Evolutionary conservation across 1,140 invertebrate species (phyloP).

Genomic region (Drosophila virilis): DNA sequence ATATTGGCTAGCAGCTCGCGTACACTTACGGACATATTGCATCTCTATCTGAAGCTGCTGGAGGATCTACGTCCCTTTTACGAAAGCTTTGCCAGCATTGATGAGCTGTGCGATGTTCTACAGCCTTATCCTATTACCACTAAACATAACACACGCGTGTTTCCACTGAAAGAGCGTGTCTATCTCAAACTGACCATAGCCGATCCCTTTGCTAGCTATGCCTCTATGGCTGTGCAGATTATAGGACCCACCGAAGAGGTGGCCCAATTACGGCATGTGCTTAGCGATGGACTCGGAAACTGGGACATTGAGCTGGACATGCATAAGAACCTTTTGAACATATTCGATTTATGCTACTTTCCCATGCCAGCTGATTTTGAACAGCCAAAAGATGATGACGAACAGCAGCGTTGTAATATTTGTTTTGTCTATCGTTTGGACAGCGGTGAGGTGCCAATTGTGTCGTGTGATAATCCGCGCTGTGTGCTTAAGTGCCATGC

Average conservation of each 20-base stretch:
- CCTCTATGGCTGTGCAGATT: slow-evolving; percentile 67
- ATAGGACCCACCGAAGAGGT: slow-evolving; percentile 77
- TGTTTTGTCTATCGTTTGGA: slow-evolving; percentile 75
- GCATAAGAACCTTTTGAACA: slow-evolving; percentile 77
- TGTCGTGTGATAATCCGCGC: slow-evolving; percentile 74
- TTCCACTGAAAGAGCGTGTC: slow-evolving; percentile 65
- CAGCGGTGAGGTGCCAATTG: slow-evolving; percentile 66
- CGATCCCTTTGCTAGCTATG: slow-evolving; percentile 65
- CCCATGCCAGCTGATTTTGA: slow-evolving; percentile 63
- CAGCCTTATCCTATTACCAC: slow-evolving; percentile 66
- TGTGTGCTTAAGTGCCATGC: slow-evolving; percentile 79
- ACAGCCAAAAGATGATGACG: slow-evolving; percentile 22
- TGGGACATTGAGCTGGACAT: slow-evolving; percentile 78
- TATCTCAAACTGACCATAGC: slow-evolving; percentile 67
- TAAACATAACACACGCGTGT: slow-evolving; percentile 69
- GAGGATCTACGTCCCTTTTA: slow-evolving; percentile 74
- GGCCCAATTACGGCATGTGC: slow-evolving; percentile 54
- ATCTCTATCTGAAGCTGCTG: slow-evolving; percentile 63
- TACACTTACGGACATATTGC: slow-evolving; percentile 35
- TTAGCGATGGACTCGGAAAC: slow-evolving; percentile 67
- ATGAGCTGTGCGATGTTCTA: slow-evolving; percentile 76
- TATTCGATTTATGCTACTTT: slow-evolving; percentile 79
- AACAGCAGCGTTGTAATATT: slow-evolving; percentile 72
- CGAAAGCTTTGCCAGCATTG: slow-evolving; percentile 69
- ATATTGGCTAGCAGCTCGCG: slow-evolving; percentile 47